Evolutionary conservation across 1,140 invertebrate genomes (phyloP), one percentile per base, ranked within the genome.

Genomic region (Papilio aristodemus): DNA sequence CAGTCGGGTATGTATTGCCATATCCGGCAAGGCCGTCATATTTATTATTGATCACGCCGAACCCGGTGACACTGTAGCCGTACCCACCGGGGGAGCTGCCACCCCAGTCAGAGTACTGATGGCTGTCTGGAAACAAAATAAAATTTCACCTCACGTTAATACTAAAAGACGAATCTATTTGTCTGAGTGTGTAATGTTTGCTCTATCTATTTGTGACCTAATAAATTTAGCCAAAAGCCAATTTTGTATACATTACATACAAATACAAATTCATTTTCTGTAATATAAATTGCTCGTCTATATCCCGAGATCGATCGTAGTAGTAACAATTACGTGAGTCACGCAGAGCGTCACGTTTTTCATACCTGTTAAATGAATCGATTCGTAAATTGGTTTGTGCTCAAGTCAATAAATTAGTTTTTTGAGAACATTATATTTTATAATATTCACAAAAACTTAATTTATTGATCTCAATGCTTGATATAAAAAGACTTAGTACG

Each of bases 61-160:
- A 76, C 7, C 86, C 86, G 14, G 84, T 85, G 7, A 85, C 74
- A 8, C 78, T 77, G 59, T 78, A 80, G 43, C 74, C 76, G 46
- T 85, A 83, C 8, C 83, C 78, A 22, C 77, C 74, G 17, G 81
- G 78, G 25, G 74, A 72, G 37, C 69, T 77, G 22, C 84, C 79
- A 14, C 75, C 74, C 78, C 74, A 86, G 60, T 85, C 78, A 7
- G 81, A 77, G 60, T 85, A 86, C 69, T 80, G 76, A 71, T 71
- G 74, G 7, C 71, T 76, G 75, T 84, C 83, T 87, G 77, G 11
- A 85, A 79, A 41, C 32, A 22, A 39, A n/a, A n/a, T n/a, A n/a
- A n/a, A n/a, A n/a, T n/a, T n/a, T n/a, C n/a, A n/a, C n/a, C n/a
- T n/a, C n/a, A n/a, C n/a, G n/a, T n/a, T n/a, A n/a, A n/a, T n/a